Evolutionary conservation across 2,797 vertebrate species (phyloP).

Genomic region (Tarsius wallacei): DNA sequence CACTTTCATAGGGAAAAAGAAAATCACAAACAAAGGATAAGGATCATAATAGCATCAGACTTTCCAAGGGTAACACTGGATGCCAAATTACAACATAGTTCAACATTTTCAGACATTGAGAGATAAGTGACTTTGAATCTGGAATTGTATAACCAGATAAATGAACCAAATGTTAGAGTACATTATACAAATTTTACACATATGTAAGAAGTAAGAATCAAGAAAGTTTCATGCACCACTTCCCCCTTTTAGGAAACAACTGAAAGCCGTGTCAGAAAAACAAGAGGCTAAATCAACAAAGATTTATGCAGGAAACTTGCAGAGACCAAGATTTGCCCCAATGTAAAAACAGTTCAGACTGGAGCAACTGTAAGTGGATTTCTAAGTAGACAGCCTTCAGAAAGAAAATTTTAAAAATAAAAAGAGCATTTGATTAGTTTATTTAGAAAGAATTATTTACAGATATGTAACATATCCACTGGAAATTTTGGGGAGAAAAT

Average conservation of each 20-base stretch:
- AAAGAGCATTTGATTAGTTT: background rate
- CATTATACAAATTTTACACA: background rate
- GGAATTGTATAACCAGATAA: background rate
- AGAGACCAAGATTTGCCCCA: background rate
- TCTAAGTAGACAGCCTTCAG: background rate
- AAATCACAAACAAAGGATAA: background rate
- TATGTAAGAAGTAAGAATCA: background rate
- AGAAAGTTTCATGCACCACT: background rate
- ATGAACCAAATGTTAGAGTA: background rate
- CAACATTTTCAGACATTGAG: background rate
- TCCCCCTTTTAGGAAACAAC: background rate
- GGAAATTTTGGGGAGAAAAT: background rate
- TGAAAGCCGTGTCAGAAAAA: background rate
- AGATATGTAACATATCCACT: background rate
- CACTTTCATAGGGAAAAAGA: background rate
- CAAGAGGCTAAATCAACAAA: background rate
- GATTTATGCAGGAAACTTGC: background rate
- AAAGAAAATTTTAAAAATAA: background rate
- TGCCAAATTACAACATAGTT: too few species aligned
- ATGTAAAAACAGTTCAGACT: background rate
- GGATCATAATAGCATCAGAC: background rate
- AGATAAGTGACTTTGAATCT: background rate
- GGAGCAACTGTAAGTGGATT: background rate
- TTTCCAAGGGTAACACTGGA: background rate
- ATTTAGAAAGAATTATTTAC: background rate